These are phyloP conservation scores for Corvus cornix DNA, from an alignment of 2,113 vertebrate species.

Conservation along the genomic window DNA sequence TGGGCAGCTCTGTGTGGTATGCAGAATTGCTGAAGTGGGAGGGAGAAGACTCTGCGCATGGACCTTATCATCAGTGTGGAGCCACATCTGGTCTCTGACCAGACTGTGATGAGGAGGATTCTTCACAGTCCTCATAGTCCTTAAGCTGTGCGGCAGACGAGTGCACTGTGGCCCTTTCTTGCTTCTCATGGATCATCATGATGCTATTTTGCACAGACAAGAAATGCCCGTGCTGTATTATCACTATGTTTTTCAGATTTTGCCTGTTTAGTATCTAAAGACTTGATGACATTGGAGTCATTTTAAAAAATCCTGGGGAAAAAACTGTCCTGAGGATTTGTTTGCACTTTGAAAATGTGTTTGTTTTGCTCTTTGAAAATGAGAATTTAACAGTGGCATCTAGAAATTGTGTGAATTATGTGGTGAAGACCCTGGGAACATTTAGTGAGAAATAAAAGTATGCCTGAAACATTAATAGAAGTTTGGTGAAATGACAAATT, in stretches of 20 bases:
- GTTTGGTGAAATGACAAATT: neutral
- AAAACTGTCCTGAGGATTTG: neutral
- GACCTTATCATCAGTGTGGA: accelerated
- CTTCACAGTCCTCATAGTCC: neutral
- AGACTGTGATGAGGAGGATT: neutral
- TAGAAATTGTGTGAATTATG: neutral
- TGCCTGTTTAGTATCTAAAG: neutral
- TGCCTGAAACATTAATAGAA: neutral
- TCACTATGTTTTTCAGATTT: neutral
- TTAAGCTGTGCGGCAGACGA: neutral
- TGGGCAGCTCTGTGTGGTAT: neutral
- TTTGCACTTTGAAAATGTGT: neutral
- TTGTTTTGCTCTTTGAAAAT: neutral
- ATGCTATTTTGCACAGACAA: neutral
- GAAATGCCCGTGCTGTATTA: neutral
- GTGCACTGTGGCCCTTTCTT: neutral
- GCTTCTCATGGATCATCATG: neutral
- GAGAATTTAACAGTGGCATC: neutral
- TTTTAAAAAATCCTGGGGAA: neutral
- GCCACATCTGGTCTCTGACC: neutral
- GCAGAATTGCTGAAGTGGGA: neutral
- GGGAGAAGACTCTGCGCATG: neutral
- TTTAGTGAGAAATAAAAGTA: neutral
- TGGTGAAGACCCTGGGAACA: neutral
- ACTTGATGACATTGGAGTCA: neutral